Evolutionary conservation across 2,113 vertebrate genomes (phyloP).

Genomic region (Grantiella picta): DNA sequence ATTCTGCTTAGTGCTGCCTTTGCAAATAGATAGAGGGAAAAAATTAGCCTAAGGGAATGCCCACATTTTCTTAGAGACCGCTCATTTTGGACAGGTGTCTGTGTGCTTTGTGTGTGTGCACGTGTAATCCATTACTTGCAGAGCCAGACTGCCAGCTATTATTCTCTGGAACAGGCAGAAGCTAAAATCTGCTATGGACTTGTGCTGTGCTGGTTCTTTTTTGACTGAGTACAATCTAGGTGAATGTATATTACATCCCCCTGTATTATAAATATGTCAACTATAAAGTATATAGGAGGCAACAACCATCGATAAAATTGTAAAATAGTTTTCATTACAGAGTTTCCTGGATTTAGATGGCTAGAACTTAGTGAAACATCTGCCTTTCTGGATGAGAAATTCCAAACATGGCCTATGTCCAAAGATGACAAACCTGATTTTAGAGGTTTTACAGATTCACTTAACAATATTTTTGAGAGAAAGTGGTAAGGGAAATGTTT

Average conservation of each 20-base stretch:
- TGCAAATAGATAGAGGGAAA: not conserved
- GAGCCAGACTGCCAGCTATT: not conserved
- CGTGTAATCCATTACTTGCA: not conserved
- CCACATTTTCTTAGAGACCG: not conserved
- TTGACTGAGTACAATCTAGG: not conserved
- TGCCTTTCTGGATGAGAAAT: not conserved
- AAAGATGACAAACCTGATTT: not conserved
- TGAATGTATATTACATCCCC: not conserved
- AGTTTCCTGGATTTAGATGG: not conserved
- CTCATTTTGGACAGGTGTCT: not conserved
- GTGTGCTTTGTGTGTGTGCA: not conserved
- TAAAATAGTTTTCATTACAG: not conserved
- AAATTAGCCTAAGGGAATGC: not conserved
- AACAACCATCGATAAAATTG: not conserved
- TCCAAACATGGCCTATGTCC: not conserved
- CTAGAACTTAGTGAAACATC: not conserved
- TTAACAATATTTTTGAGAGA: not conserved
- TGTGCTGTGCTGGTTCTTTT: not conserved
- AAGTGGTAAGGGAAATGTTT: not conserved
- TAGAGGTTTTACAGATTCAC: not conserved
- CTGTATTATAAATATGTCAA: not conserved
- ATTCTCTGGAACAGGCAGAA: not conserved
- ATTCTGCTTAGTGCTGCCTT: not conserved
- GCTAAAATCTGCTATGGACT: not conserved
- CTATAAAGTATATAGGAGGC: not conserved